Evolutionary conservation across 2,888 invertebrate species (phyloP), one percentile per base, ranked within the genome.

Genomic region (Carcina quercana): DNA sequence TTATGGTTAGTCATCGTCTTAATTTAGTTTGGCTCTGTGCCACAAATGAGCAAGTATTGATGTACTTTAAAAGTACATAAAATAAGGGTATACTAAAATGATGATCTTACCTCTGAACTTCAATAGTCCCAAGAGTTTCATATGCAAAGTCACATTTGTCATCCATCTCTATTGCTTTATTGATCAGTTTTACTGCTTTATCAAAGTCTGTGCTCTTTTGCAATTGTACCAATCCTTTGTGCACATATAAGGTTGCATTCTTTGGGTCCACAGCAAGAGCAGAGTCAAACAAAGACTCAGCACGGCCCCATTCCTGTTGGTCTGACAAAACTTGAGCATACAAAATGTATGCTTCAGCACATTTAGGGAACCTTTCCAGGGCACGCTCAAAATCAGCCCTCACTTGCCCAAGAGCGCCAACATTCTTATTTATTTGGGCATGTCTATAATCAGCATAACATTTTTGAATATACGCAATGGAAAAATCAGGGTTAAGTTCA

Each of bases 61-160:
- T 27, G 8, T 14, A 22, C 17, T 25, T 10, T 28, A 15, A 28
- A 5, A 28, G 20, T 13, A 10, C 5, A 17, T 17, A 17, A 17
- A 7, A 17, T 7, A 5, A 17, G 5, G 17, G 17, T 17, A 17
- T 17, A 17, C 17, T 17, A 5, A 7, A 17, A 27, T 27, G 13
- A 13, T 7, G n/a, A 24, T 26, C 74, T 80, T 84, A 89, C 94
- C 92, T 86, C 80, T 97, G 97, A 43, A 97, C 95, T 87, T 97
- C 96, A 44, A 98, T 92, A 14, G 96, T 95, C 48, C 95, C 97
- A 40, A 97, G 85, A 25, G 97, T 96, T 84, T 98, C 98, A 70
- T 94, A 97, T 5, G 95, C 97, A 84, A 96, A 92, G 75, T 95
- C 94, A 84, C 96, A 97, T 69, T 93, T 94, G 30, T 93, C 91